A percentile compares a stretch with the other conserved stretches of the same genome.
These are phyloP conservation scores for Turdus rufiventris DNA, from an alignment of 2,113 vertebrate genomes.

Conservation along the genomic window DNA sequence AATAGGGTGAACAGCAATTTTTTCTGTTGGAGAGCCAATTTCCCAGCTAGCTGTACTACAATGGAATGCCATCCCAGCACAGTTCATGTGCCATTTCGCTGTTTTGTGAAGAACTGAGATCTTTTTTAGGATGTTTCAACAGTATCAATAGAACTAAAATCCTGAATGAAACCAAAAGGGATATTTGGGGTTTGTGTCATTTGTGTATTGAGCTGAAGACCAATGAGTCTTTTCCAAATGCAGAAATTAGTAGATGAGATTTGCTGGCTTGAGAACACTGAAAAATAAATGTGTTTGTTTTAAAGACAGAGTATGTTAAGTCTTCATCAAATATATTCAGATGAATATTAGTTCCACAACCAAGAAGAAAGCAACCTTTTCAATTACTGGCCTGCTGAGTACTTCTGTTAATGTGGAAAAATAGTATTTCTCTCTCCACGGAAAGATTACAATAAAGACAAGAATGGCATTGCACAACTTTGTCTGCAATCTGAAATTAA, in stretches of 20 bases:
- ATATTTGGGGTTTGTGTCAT: not conserved
- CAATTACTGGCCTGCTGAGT: not conserved
- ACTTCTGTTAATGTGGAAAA: conserved; percentile 1
- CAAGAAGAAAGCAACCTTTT: not conserved
- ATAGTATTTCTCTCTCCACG: not conserved
- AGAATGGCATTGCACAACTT: conserved; percentile 49
- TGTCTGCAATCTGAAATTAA: conserved; percentile 64
- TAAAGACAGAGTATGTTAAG: conserved; percentile 8
- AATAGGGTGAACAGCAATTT: not conserved
- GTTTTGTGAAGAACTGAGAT: not conserved
- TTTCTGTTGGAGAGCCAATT: not conserved
- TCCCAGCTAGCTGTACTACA: not conserved
- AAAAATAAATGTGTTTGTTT: not conserved
- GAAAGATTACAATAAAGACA: conserved; percentile 50
- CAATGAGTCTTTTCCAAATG: not conserved
- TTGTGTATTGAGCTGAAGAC: not conserved
- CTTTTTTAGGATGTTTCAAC: not conserved
- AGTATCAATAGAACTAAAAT: not conserved
- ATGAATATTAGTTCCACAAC: not conserved
- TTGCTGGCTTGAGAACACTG: not conserved
- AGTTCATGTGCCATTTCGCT: not conserved
- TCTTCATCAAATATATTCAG: not conserved
- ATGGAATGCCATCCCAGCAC: not conserved
- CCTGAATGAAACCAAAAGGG: not conserved
- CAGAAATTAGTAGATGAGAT: not conserved